Percentiles rank a stretch among this genome's conserved stretches.
Conservation (phyloP, 1,140 invertebrate species). For the Zaprionus vittiger region DNA sequence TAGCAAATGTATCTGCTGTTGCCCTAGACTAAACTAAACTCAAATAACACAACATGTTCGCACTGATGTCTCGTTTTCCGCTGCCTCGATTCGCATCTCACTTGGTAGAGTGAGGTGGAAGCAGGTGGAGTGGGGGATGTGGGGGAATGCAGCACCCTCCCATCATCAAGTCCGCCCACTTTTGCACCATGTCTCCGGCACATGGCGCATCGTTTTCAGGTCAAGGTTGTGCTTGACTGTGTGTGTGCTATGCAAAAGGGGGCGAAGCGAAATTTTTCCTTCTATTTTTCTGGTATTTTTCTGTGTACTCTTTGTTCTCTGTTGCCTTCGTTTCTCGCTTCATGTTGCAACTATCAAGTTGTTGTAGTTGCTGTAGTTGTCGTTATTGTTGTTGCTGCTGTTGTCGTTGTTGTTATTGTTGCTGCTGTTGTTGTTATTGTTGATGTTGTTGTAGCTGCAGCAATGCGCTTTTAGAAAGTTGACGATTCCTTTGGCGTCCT, state of each 20-base stretch:
- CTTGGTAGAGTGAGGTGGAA: neutral
- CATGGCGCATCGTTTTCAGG: conserved; percentile 66
- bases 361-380: neutral
- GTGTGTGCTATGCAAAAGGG: conserved; percentile 19
- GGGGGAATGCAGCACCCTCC: neutral
- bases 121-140: neutral
- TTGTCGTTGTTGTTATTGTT: conserved; percentile 14
- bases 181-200: conserved; percentile 13
- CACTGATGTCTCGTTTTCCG: conserved; percentile 48
- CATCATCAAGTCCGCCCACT: neutral
- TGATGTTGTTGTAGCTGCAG: conserved; percentile 29
- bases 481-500: conserved; percentile 63
- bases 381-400: neutral
- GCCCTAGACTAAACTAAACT: conserved; percentile 75
- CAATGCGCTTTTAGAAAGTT: conserved; percentile 72
- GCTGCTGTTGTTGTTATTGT: neutral
- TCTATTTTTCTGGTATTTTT: conserved; percentile 28
- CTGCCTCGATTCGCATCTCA: conserved; percentile 52
- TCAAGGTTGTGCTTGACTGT: conserved; percentile 66
- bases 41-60: conserved; percentile 74
- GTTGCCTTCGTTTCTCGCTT: neutral
- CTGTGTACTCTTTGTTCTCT: conserved; percentile 12
- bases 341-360: conserved; percentile 22
- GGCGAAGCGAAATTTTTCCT: conserved; percentile 43
- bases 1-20: conserved; percentile 6